phyloP scores from a whole-genome alignment of 2,797 vertebrate genomes.

The Sebastiscus tertius region DNA sequence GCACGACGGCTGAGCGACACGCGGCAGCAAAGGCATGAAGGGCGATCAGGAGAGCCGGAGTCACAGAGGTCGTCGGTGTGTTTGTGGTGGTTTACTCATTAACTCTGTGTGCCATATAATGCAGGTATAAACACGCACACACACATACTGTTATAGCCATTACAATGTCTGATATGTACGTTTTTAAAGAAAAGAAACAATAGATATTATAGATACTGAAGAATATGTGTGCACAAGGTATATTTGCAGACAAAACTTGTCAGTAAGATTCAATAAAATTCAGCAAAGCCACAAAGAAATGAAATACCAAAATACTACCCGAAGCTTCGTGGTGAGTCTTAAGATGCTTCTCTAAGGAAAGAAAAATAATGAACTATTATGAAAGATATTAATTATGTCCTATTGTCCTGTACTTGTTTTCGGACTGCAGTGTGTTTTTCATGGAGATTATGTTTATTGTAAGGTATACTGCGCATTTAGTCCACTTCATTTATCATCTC shows the following conservation, averaged over 20 bases:
- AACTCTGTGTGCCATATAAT: neutral
- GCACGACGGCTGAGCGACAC: slow-evolving; percentile 19
- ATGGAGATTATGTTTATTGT: neutral
- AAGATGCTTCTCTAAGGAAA: neutral
- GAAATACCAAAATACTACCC: neutral
- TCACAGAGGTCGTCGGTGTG: slow-evolving; percentile 36
- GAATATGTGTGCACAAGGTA: neutral
- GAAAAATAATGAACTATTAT: neutral
- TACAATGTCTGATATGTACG: neutral
- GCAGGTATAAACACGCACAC: neutral
- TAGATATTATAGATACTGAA: neutral
- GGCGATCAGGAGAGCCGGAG: slow-evolving; percentile 16
- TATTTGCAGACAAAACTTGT: neutral
- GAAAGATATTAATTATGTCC: neutral
- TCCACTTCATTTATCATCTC: neutral
- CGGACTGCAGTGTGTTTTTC: neutral
- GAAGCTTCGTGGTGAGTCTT: neutral
- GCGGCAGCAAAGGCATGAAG: slow-evolving; percentile 40
- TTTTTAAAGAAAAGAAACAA: neutral
- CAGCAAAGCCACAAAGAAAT: neutral
- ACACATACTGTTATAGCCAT: neutral
- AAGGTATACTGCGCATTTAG: neutral
- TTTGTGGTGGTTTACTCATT: slow-evolving; percentile 24
- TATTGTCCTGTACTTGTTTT: neutral
- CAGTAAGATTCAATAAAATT: neutral